Conservation (phyloP, 2,113 vertebrate genomes). For the Carollia perspicillata region DNA sequence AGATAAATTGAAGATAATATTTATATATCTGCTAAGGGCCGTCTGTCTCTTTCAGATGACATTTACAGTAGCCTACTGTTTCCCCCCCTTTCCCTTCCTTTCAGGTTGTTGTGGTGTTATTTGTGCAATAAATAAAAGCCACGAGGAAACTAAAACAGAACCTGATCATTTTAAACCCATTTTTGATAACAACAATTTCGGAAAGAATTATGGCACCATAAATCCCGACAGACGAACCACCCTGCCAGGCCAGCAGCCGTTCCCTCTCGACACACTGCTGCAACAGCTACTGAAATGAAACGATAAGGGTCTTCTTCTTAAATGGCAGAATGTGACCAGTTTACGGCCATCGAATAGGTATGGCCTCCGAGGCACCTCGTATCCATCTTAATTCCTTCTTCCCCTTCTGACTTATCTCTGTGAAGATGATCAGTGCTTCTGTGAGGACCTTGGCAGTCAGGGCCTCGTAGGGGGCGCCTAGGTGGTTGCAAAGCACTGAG, state of each 20-base stretch:
- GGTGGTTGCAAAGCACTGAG: not conserved
- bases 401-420: not conserved
- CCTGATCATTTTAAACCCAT: not conserved
- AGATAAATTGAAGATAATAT: slow-evolving; percentile 40
- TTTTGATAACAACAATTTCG: not conserved
- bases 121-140: slow-evolving; percentile 43
- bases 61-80: not conserved
- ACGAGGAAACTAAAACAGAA: not conserved
- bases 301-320: not conserved
- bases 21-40: not conserved
- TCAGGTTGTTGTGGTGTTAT: not conserved
- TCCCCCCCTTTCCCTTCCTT: not conserved
- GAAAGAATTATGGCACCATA: not conserved
- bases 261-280: not conserved
- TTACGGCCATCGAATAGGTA: not conserved
- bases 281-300: not conserved
- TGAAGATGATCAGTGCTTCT: not conserved
- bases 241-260: not conserved
- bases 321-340: not conserved
- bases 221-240: not conserved
- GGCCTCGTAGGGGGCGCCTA: not conserved
- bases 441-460: not conserved
- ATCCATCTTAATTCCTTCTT: not conserved
- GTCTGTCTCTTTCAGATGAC: slow-evolving; percentile 38
- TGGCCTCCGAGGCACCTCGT: not conserved